phyloP scores from a whole-genome alignment of 2,113 vertebrate genomes.

The Ameiurus melas region DNA sequence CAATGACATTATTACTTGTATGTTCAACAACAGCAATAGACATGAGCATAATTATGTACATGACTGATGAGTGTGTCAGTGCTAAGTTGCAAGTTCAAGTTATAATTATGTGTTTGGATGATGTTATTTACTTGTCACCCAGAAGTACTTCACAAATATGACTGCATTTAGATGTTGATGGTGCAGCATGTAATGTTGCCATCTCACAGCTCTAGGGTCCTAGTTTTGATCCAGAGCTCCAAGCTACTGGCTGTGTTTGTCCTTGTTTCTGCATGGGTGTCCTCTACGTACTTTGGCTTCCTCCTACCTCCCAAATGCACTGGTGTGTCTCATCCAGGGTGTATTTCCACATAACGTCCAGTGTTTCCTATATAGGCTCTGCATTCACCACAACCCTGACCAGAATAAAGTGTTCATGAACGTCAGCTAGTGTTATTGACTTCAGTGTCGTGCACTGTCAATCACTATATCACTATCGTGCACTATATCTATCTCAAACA shows the following conservation, averaged over 20 bases:
- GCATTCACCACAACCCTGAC: not conserved
- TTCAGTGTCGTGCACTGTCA: not conserved
- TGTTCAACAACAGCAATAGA: not conserved
- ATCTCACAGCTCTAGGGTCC: not conserved
- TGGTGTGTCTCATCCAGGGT: not conserved
- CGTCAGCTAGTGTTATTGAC: not conserved
- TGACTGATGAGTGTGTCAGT: not conserved
- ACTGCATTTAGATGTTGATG: too few relatives aligned
- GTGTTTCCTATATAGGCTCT: not conserved
- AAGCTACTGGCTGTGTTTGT: not conserved
- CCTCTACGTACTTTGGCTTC: not conserved
- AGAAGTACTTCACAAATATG: not conserved
- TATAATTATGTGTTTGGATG: not conserved
- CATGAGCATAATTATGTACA: not conserved
- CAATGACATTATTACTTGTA: not conserved
- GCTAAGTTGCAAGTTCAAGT: not conserved
- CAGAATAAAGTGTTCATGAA: not conserved
- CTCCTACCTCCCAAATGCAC: not conserved
- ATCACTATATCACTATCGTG: too few relatives aligned
- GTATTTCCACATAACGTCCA: not conserved
- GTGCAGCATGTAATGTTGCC: not conserved
- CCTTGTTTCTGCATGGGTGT: not conserved
- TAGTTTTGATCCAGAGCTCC: not conserved
- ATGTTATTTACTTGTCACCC: not conserved
- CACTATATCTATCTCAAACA: not conserved